Base-by-base conservation (phyloP, 2,113 vertebrate genomes). In the Murina feae region DNA sequence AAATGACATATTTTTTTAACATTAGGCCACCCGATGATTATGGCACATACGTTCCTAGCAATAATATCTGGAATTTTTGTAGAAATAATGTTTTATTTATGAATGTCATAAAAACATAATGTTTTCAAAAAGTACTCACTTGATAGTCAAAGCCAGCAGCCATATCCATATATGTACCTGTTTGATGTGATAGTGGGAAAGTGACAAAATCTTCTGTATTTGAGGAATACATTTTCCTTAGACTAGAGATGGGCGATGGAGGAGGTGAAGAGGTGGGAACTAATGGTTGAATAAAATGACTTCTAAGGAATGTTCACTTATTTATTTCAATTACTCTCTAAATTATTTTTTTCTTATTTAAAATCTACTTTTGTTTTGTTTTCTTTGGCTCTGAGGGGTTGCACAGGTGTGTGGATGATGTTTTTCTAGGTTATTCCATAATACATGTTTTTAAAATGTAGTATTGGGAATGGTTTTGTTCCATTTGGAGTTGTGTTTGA, bases 401-500 rank as follows among this genome's bases (percentile, higher is more conserved):
- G 21, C 63, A 55, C 12, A 78, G 49, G 7, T 74, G 5, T 65
- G 28, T 86, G 13, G 49, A 25, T 79, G 30, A 30, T n/a, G 86
- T 91, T 91, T 90, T 71, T 63, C 37, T 79, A 81, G 58, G 23
- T 83, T 95, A 72, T 86, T 87, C 30, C 65, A 11, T 92, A 53
- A 6, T 49, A 49, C 10, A 68, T 78, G 83, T 28, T 47, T 42
- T 90, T 25, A 4, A 60, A n/a, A 53, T 23, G 18, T 83, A 32
- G 18, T 79, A 14, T 60, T 74, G 51, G 44, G 82, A 86, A 83
- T 63, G 32, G n/a, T 63, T 58, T 58, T 88, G 79, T 63, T 82
- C 55, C 71, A 1, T 81, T 71, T 95, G 13, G 93, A 95, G 81
- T 86, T 98, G 75, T 97, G 95, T 96, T 96, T 98, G 95, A 98